Percentiles rank a stretch among this genome's conserved stretches.
Evolutionary conservation across 2,797 vertebrate genomes (phyloP).

Genomic region (Sebastiscus tertius): DNA sequence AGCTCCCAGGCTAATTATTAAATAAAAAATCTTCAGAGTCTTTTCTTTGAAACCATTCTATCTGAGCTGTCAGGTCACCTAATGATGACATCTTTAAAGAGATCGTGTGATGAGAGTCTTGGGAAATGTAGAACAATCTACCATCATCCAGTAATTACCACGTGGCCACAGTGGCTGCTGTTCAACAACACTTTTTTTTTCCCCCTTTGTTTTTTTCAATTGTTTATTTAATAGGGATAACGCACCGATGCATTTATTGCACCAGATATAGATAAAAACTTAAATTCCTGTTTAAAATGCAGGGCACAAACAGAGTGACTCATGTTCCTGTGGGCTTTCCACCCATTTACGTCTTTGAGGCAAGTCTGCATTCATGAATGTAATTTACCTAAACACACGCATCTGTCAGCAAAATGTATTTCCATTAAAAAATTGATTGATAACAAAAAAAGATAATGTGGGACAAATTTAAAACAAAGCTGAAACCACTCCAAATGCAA

Average conservation of each 20-base stretch:
- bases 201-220: neutral
- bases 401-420: neutral
- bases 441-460: neutral
- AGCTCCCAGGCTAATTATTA: neutral
- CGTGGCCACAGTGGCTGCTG: neutral
- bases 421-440: neutral
- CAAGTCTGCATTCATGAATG: conserved; percentile 20
- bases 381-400: conserved; percentile 18
- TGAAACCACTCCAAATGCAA: conserved; percentile 8
- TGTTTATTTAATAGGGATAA: neutral
- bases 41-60: neutral
- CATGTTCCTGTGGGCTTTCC: neutral
- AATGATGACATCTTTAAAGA: conserved; percentile 15
- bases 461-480: conserved; percentile 8
- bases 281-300: neutral
- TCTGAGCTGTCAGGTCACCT: neutral
- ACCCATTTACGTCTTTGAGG: neutral
- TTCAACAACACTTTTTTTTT: neutral
- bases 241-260: neutral
- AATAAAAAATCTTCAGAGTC: neutral
- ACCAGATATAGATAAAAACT: neutral
- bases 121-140: conserved; percentile 21
- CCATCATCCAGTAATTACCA: neutral
- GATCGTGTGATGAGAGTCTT: neutral
- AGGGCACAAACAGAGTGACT: neutral